phyloP scores from a whole-genome alignment of 2,113 vertebrate genomes.

The Rhinichthys klamathensis region DNA sequence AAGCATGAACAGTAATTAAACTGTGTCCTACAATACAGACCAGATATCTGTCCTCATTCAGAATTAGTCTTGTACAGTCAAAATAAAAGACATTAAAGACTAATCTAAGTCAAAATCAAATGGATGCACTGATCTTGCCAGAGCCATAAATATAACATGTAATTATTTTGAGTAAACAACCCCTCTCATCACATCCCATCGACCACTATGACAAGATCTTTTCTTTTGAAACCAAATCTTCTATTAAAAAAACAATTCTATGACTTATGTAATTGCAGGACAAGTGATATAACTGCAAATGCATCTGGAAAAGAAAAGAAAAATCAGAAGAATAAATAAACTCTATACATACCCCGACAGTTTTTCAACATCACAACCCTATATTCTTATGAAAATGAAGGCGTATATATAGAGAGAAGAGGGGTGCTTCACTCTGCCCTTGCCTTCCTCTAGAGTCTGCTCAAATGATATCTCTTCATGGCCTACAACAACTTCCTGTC shows the following conservation, averaged over 20 bases:
- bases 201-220: not conserved
- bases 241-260: not conserved
- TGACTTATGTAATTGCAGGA: not conserved
- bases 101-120: not conserved
- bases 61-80: not conserved
- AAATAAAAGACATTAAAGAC: not conserved
- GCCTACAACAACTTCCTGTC: slow-evolving; percentile 51
- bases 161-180: slow-evolving; percentile 6
- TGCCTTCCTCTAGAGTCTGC: slow-evolving; percentile 24
- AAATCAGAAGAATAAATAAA: not conserved
- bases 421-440: not conserved
- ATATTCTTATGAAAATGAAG: slow-evolving; percentile 1
- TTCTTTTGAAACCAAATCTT: not conserved
- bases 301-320: not conserved
- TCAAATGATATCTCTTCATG: slow-evolving; percentile 29
- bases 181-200: not conserved
- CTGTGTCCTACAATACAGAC: not conserved
- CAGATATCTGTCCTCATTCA: not conserved
- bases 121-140: not conserved
- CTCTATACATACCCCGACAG: slow-evolving; percentile 33
- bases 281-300: not conserved
- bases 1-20: not conserved
- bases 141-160: slow-evolving; percentile 2
- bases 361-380: not conserved
- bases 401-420: not conserved